A percentile compares a stretch with the other conserved stretches of the same genome.
These are phyloP conservation scores for Muscicapa striata DNA, from an alignment of 2,797 vertebrate species.

Conservation along the genomic window DNA sequence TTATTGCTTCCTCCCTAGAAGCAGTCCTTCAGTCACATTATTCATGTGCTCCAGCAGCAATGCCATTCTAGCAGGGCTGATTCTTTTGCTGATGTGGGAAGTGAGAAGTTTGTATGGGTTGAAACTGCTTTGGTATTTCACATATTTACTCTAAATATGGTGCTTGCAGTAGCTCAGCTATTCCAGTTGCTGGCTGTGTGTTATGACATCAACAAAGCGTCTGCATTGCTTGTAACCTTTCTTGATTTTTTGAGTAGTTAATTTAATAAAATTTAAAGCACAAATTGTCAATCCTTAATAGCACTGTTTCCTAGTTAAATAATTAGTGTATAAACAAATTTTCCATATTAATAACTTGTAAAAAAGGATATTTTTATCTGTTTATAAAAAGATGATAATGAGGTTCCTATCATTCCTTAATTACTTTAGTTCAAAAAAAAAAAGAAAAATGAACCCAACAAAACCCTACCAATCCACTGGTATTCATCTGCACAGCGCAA, in stretches of 20 bases:
- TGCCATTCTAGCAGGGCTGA: neutral
- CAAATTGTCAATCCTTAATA: neutral
- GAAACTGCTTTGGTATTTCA: constrained; percentile 8
- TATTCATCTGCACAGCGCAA: neutral
- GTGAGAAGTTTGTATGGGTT: neutral
- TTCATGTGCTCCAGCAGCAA: fast-evolving
- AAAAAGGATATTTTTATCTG: neutral
- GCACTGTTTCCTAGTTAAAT: neutral
- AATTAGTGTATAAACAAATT: neutral
- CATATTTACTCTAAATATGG: constrained; percentile 39
- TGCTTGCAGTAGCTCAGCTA: constrained; percentile 9
- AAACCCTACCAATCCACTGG: neutral
- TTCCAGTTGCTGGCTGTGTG: neutral
- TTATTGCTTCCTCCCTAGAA: neutral
- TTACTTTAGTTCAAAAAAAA: neutral
- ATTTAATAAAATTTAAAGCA: neutral
- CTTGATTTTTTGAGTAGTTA: neutral
- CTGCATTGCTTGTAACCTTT: neutral
- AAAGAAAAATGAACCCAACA: neutral
- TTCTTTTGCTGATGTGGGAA: neutral
- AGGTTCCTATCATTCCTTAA: neutral
- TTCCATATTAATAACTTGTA: neutral
- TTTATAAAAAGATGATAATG: neutral
- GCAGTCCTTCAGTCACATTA: neutral
- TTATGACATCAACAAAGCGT: neutral